A percentile compares a stretch with the other conserved stretches of the same genome.
phyloP scores from a whole-genome alignment of 2,888 invertebrate genomes.

The Melieria picta region DNA sequence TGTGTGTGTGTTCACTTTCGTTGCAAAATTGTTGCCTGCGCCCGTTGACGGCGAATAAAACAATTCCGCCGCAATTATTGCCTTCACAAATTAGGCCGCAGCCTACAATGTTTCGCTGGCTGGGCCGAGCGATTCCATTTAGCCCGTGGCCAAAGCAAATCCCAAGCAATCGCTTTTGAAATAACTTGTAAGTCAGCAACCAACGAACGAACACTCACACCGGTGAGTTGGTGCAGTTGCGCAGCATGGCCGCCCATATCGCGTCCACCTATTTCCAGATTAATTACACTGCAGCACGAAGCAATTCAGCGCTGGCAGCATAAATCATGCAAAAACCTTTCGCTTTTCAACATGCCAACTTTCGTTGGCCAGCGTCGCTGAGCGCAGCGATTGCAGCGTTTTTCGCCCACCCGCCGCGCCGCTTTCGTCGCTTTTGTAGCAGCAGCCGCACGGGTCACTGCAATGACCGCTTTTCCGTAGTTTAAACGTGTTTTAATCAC shows the following conservation, averaged over 20 bases:
- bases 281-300: conserved; percentile 43
- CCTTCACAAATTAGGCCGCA: no score
- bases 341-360: conserved; percentile 39
- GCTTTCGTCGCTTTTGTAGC: background rate
- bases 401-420: background rate
- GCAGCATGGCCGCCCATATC: background rate
- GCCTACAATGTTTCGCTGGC: no score
- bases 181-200: background rate
- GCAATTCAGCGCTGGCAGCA: conserved; percentile 34
- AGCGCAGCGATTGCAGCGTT: conserved; percentile 4
- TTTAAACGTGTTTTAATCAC: conserved; percentile 40
- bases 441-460: conserved; percentile 24
- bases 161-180: background rate
- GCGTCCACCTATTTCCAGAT: conserved; percentile 18
- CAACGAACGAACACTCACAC: no score
- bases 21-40: no score
- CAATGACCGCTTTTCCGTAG: conserved; percentile 40
- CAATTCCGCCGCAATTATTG: no score
- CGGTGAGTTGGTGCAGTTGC: background rate
- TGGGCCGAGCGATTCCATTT: no score
- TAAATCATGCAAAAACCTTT: conserved; percentile 43
- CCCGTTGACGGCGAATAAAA: no score
- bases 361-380: conserved; percentile 13
- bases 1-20: no score
- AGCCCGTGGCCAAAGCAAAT: no score